Evolutionary conservation across 2,888 invertebrate species (phyloP).

Genomic region (Frankliniella fusca): DNA sequence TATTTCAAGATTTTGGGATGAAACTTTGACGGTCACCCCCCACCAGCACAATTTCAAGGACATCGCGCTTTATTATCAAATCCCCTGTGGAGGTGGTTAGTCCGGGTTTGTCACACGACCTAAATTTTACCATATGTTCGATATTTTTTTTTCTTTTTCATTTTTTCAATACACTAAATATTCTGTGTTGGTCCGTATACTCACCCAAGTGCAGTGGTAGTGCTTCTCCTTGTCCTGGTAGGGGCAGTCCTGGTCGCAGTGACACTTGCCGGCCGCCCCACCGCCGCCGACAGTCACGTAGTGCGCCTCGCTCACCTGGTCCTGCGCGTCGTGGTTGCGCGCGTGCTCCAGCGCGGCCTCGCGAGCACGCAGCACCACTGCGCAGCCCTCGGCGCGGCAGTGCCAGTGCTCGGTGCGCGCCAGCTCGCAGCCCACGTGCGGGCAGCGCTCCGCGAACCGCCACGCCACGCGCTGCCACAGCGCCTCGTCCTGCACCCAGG

Average conservation of each 20-base stretch:
- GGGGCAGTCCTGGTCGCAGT: conserved; percentile 64
- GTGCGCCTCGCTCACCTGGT: conserved; percentile 75
- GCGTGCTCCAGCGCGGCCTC: conserved; percentile 72
- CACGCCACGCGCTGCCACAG: conserved; percentile 52
- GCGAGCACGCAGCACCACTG: conserved; percentile 51
- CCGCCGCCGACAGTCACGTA: conserved; percentile 45
- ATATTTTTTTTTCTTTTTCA: no score
- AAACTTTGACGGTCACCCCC: no score
- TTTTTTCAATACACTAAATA: no score
- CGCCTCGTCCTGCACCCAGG: conserved; percentile 49
- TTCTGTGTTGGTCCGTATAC: conserved; percentile 43
- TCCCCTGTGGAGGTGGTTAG: no score
- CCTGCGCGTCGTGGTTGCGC: conserved; percentile 82
- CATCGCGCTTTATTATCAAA: no score
- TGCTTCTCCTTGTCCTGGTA: conserved; percentile 76
- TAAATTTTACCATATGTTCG: no score
- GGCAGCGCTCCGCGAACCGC: conserved; percentile 42
- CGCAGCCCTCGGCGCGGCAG: conserved; percentile 73
- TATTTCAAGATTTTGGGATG: no score
- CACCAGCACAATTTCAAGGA: no score
- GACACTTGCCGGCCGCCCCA: conserved; percentile 6
- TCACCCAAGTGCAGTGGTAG: conserved; percentile 85
- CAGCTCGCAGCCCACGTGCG: conserved; percentile 52
- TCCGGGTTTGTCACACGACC: no score
- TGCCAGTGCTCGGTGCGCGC: conserved; percentile 81